phyloP scores from a whole-genome alignment of 2,888 invertebrate genomes.

The Margaritifera margaritifera region DNA sequence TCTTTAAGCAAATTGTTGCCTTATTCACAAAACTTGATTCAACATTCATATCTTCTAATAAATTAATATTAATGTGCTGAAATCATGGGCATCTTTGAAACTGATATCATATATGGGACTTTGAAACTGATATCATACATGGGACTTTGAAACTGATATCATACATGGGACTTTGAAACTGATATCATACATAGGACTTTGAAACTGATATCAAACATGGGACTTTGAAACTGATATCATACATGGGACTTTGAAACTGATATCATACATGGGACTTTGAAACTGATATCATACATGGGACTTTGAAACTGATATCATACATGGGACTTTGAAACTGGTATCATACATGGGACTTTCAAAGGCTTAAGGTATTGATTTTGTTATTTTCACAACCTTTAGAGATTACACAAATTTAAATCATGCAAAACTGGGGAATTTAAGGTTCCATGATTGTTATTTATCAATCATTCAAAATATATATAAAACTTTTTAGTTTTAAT shows the following conservation, averaged over 20 bases:
- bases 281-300: background rate
- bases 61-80: background rate
- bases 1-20: too few species aligned
- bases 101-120: background rate
- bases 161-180: background rate
- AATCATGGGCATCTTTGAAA: constrained; percentile 1
- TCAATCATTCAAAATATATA: too few species aligned
- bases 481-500: too few species aligned
- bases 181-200: background rate
- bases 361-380: background rate
- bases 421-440: too few species aligned
- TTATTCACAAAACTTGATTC: too few species aligned
- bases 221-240: too few species aligned
- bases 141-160: background rate
- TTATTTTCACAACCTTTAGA: too few species aligned
- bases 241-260: background rate
- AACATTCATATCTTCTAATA: background rate
- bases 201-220: background rate
- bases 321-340: background rate
- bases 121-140: background rate
- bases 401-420: too few species aligned
- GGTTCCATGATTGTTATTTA: too few species aligned
- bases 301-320: background rate
- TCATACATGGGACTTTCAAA: background rate
- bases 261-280: constrained; percentile 1